Percentiles rank a stretch among this genome's conserved stretches.
These are phyloP conservation scores for Heliconius ismenius DNA, from an alignment of 2,888 invertebrate genomes.

Conservation along the genomic window DNA sequence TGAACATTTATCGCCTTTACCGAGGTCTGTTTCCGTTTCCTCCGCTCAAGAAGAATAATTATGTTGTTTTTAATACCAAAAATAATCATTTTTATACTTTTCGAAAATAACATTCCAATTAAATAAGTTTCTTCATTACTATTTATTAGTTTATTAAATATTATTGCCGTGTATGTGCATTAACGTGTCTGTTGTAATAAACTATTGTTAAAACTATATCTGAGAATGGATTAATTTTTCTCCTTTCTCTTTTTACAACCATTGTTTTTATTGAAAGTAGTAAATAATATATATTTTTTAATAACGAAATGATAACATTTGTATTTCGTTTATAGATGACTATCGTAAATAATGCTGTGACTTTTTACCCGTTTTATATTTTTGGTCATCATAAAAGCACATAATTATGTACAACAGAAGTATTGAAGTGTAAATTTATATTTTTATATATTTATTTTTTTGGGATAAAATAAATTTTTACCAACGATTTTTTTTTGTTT, in stretches of 20 bases:
- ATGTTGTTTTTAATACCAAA: neutral
- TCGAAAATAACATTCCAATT: slow-evolving; percentile 2
- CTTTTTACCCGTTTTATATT: neutral
- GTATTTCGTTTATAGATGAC: neutral
- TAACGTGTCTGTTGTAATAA: neutral
- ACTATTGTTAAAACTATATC: neutral
- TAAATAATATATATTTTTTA: neutral
- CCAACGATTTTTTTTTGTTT: neutral
- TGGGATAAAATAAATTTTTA: slow-evolving; percentile 24
- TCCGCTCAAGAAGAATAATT: slow-evolving; percentile 41
- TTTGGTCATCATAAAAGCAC: neutral
- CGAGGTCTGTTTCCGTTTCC: slow-evolving; percentile 44
- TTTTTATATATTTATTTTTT: slow-evolving; percentile 32
- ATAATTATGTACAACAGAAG: neutral
- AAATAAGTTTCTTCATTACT: neutral
- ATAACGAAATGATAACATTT: neutral
- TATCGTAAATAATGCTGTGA: neutral
- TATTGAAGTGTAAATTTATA: slow-evolving; percentile 18
- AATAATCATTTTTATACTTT: neutral
- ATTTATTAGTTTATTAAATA: neutral
- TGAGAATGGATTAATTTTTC: neutral
- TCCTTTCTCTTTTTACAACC: too few relatives aligned
- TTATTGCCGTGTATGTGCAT: too few relatives aligned
- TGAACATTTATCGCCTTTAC: slow-evolving; percentile 49
- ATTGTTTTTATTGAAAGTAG: neutral